Evolutionary conservation across 2,797 vertebrate species (phyloP).

Genomic region (Lacerta agilis): DNA sequence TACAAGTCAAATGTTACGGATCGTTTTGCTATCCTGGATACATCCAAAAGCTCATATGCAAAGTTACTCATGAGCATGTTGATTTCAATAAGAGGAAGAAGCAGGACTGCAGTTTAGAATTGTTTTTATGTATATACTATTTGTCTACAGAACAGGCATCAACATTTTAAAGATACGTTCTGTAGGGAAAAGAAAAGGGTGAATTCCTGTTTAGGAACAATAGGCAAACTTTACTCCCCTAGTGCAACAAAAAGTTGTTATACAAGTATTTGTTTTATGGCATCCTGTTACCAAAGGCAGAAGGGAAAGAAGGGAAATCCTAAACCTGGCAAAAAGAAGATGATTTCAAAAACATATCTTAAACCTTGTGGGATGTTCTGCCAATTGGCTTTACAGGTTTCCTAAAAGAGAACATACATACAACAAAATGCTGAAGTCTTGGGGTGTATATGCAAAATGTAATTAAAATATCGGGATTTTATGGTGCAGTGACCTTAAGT

Average conservation of each 20-base stretch:
- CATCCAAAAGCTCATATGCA: neutral
- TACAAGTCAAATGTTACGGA: neutral
- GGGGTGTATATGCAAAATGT: constrained; percentile 61
- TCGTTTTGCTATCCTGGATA: neutral
- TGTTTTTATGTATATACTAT: constrained; percentile 1
- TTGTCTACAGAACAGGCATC: constrained; percentile 53
- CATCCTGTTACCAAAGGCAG: constrained; percentile 69
- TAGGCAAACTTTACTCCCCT: constrained; percentile 69
- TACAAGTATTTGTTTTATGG: constrained; percentile 67
- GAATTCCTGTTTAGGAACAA: neutral
- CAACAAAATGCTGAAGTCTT: constrained; percentile 62
- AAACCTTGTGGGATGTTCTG: constrained; percentile 66
- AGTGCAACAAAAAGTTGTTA: constrained; percentile 67
- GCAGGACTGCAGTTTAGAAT: neutral
- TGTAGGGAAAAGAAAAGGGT: neutral
- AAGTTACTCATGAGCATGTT: neutral
- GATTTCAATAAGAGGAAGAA: neutral
- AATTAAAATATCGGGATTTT: constrained; percentile 65
- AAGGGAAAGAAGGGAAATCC: constrained; percentile 53
- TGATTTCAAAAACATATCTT: constrained; percentile 64
- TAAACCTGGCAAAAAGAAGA: constrained; percentile 65
- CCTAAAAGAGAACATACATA: constrained; percentile 53
- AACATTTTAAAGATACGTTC: constrained; percentile 50
- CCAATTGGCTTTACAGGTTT: constrained; percentile 59
- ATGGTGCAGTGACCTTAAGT: constrained; percentile 69